A percentile compares a stretch with the other conserved stretches of the same genome.
These are phyloP conservation scores for Antheraea pernyi DNA, from an alignment of 1,140 invertebrate species.

Conservation along the genomic window DNA sequence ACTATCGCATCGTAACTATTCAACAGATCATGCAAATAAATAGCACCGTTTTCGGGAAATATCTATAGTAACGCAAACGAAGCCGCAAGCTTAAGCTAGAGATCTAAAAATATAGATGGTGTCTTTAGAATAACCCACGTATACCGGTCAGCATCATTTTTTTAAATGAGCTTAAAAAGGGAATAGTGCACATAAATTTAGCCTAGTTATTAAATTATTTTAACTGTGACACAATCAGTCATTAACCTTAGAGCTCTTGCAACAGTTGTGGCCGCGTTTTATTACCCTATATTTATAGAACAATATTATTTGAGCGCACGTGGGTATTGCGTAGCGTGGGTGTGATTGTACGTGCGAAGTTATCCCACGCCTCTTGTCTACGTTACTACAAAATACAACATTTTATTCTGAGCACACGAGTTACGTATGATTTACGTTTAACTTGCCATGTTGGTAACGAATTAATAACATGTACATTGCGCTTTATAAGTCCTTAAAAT, in stretches of 20 bases:
- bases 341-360: slow-evolving; percentile 10
- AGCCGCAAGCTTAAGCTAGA: no score
- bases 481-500: no score
- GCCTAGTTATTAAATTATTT: no score
- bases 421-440: not conserved
- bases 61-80: no score
- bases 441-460: not conserved
- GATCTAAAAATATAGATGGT: no score
- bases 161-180: no score
- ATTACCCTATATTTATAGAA: not conserved
- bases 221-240: not conserved
- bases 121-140: no score
- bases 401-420: not conserved
- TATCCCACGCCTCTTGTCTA: slow-evolving; percentile 1
- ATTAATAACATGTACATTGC: not conserved
- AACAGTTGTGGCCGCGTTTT: not conserved
- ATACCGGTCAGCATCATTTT: no score
- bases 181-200: no score
- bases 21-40: no score
- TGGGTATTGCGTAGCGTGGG: slow-evolving; percentile 8
- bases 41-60: no score
- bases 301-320: slow-evolving; percentile 4
- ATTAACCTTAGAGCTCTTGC: not conserved
- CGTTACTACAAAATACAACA: not conserved
- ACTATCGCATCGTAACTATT: no score